A percentile compares a stretch with the other conserved stretches of the same genome.
Evolutionary conservation across 2,113 vertebrate species (phyloP).

Genomic region (Hydrolagus affinis): DNA sequence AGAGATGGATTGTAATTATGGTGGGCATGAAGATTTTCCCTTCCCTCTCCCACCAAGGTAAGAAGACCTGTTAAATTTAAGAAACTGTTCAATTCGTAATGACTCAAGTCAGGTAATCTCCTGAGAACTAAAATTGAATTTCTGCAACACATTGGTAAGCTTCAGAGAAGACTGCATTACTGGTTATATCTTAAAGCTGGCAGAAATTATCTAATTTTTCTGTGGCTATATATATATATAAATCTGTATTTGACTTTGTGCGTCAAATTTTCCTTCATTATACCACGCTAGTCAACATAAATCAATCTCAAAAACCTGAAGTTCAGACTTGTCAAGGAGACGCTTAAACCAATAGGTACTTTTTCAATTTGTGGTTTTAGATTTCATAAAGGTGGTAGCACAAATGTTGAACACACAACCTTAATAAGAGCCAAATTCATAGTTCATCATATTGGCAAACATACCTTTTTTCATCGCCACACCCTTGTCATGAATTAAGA

Average conservation of each 20-base stretch:
- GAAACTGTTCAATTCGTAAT: background rate
- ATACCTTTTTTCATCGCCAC: background rate
- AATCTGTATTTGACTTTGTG: too few relatives aligned
- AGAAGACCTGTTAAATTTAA: background rate
- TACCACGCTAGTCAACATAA: background rate
- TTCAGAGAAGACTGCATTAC: background rate
- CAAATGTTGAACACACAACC: background rate
- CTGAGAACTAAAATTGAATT: background rate
- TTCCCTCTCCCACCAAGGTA: constrained; percentile 44
- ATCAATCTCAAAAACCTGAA: background rate
- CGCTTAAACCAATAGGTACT: background rate
- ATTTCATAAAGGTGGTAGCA: background rate
- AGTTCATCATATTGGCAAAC: background rate
- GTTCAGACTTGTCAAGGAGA: background rate
- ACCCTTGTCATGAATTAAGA: background rate
- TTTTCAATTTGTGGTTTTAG: background rate
- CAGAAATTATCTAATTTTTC: background rate
- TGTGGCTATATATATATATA: too few relatives aligned
- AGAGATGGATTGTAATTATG: constrained; percentile 41
- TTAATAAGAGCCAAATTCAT: background rate
- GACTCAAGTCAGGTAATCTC: background rate
- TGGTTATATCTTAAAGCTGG: background rate
- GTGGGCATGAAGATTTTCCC: constrained; percentile 31
- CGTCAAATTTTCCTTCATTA: too few relatives aligned
- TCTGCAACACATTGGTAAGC: background rate